Evolutionary conservation across 2,888 invertebrate genomes (phyloP), one percentile per base, ranked within the genome.

Genomic region (Oligia latruncula): DNA sequence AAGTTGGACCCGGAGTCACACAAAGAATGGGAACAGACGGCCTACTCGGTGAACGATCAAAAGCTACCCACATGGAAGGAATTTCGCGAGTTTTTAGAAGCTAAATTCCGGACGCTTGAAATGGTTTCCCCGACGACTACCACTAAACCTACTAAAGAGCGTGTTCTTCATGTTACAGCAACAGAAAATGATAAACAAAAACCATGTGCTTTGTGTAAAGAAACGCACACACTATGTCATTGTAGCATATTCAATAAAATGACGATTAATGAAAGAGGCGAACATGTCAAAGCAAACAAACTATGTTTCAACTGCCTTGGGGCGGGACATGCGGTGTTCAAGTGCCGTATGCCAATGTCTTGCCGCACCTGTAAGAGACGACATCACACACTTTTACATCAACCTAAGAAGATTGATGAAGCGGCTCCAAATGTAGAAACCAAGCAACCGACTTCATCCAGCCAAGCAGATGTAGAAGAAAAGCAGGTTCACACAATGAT

Each of bases 1-100:
- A 78, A 75, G 60, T 74, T 81, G 71, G 77, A 81, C 74, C 46
- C 66, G 46, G 74, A 74, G 60, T 71, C 81, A 17, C 74, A 74
- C 23, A 77, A 77, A n/a, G 66, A 77, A 1, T 81, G 81, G 74
- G 62, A 74, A 66, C 65, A 77, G 17, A 17, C 15, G 35, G 43
- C 68, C n/a, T 64, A 68, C 35, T 62, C 17, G 23, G 71, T 58
- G 8, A 62, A 71, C 1, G 17, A 11, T 15, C 49, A 77, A 52
- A 13, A 23, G 0, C 43, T 77, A 20, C 55, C 71, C 29, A 71
- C 71, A 2, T 71, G 71, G 77, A 65, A 71, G 40, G 29, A 29
- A 29, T 29, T 29, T 29, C 29, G 29, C 29, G 29, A 29, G 29
- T 29, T 43, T 43, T 67, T 67, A 67, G 67, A 43, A 67, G 15